Evolutionary conservation across 2,888 invertebrate genomes (phyloP).

Genomic region (Agrotis clavis): DNA sequence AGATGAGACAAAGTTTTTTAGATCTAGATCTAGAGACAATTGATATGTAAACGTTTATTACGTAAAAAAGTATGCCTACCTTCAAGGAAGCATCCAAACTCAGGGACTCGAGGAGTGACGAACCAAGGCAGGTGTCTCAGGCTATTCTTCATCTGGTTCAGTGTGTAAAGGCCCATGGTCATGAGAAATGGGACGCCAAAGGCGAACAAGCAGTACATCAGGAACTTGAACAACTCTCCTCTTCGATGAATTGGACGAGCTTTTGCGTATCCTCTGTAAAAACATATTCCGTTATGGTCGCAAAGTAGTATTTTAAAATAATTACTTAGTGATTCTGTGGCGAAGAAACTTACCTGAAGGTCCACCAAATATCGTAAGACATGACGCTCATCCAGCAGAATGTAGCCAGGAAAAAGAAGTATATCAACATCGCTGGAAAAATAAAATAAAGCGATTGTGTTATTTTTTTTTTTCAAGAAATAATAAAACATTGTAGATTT

Average conservation of each 20-base stretch:
- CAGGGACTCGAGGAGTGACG: constrained; percentile 76
- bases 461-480: background rate
- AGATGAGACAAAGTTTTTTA: too few relatives aligned
- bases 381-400: constrained; percentile 88
- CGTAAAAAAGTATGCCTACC: constrained; percentile 66
- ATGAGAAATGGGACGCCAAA: constrained; percentile 80
- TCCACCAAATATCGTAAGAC: constrained; percentile 88
- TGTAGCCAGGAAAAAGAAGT: constrained; percentile 81
- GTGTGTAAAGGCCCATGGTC: constrained; percentile 68
- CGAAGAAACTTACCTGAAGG: constrained; percentile 78
- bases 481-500: too few relatives aligned
- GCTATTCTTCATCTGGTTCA: constrained; percentile 67
- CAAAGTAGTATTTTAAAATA: background rate
- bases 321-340: background rate
- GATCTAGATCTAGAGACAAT: too few relatives aligned
- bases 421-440: constrained; percentile 77
- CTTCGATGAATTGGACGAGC: constrained; percentile 84
- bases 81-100: constrained; percentile 79
- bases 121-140: constrained; percentile 78
- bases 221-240: constrained; percentile 82
- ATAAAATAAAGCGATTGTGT: constrained; percentile 15
- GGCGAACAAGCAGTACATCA: constrained; percentile 81
- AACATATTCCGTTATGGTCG: background rate
- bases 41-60: too few relatives aligned
- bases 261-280: constrained; percentile 84